These are phyloP conservation scores for Magallana ariakensis DNA, from an alignment of 1,140 invertebrate genomes.

Conservation along the genomic window DNA sequence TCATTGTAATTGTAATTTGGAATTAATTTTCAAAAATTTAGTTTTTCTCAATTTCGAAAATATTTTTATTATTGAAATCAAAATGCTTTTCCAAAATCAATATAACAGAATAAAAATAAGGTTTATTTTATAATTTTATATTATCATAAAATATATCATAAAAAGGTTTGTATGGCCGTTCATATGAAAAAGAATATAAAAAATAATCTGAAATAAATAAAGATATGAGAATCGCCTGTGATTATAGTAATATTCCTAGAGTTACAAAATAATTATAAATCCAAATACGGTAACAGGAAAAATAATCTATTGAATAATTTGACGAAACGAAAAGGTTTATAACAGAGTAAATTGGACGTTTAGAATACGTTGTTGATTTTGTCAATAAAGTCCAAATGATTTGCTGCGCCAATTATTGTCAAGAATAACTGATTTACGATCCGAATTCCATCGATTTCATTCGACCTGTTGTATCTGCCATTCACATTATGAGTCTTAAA, in stretches of 20 bases:
- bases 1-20: too few species aligned
- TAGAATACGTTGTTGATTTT: conserved; percentile 6
- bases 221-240: neutral
- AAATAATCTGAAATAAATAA: too few species aligned
- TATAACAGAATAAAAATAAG: too few species aligned
- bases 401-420: conserved; percentile 25
- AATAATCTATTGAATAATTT: conserved; percentile 33
- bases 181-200: too few species aligned
- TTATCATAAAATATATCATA: too few species aligned
- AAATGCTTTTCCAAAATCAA: too few species aligned
- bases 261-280: conserved; percentile 29
- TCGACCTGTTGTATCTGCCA: conserved; percentile 6
- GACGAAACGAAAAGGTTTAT: conserved; percentile 28
- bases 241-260: neutral
- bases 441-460: neutral
- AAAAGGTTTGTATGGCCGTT: too few species aligned
- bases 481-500: conserved; percentile 35
- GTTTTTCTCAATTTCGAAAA: too few species aligned
- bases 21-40: too few species aligned
- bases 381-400: conserved; percentile 28
- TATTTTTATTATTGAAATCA: too few species aligned
- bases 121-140: too few species aligned
- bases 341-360: conserved; percentile 28
- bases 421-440: conserved; percentile 31
- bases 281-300: conserved; percentile 14